Conservation (phyloP, 2,888 invertebrate species). For the Sarcophaga carnaria region DNA sequence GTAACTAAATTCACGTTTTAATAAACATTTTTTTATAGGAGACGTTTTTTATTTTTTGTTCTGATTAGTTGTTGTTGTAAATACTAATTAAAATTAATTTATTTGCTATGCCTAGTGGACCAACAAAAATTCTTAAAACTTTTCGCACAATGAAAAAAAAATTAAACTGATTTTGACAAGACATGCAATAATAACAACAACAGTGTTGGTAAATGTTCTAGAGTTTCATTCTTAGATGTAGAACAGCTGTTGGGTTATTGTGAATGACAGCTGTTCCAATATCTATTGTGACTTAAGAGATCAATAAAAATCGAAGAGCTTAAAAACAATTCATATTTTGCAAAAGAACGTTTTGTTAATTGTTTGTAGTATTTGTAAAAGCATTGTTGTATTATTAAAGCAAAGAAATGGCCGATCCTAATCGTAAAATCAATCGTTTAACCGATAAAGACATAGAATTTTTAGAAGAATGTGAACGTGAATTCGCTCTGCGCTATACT, state of each 20-base stretch:
- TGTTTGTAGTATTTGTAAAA: background rate
- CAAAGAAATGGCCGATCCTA: slow-evolving; percentile 81
- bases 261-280: slow-evolving; percentile 23
- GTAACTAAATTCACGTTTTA: background rate
- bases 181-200: background rate
- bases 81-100: background rate
- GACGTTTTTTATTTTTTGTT: background rate
- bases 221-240: background rate
- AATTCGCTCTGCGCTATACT: slow-evolving; percentile 85
- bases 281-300: background rate
- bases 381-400: background rate
- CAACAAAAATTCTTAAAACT: slow-evolving; percentile 13
- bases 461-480: slow-evolving; percentile 85
- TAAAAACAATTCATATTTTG: slow-evolving; percentile 4
- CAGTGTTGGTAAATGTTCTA: slow-evolving; percentile 13
- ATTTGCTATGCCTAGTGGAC: background rate
- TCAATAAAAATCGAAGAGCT: background rate
- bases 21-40: slow-evolving; percentile 2
- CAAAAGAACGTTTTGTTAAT: background rate
- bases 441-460: slow-evolving; percentile 85
- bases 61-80: background rate
- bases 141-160: slow-evolving; percentile 1
- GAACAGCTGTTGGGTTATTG: slow-evolving; percentile 34
- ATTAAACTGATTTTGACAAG: slow-evolving; percentile 38
- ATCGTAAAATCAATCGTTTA: slow-evolving; percentile 82